A percentile compares a stretch with the other conserved stretches of the same genome.
Evolutionary conservation across 2,113 vertebrate genomes (phyloP).

Genomic region (Lepidothrix coronata): DNA sequence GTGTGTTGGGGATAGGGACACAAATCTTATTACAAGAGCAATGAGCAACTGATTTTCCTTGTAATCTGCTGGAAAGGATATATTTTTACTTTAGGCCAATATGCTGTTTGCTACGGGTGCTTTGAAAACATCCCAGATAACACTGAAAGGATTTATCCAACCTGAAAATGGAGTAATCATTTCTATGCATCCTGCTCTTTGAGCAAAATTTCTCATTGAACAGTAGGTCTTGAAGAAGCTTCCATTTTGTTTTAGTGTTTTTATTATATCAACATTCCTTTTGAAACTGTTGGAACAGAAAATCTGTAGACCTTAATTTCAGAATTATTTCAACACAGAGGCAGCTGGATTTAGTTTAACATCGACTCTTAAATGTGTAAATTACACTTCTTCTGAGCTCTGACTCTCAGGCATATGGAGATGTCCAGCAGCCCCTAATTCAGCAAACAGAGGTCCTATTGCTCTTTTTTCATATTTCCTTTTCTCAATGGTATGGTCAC

Average conservation of each 20-base stretch:
- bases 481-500: background rate
- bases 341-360: conserved; percentile 37
- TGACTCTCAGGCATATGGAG: background rate
- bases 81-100: background rate
- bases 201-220: background rate
- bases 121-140: background rate
- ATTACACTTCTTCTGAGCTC: background rate
- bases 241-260: background rate
- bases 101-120: background rate
- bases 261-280: background rate
- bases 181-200: background rate
- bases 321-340: background rate
- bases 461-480: background rate
- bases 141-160: background rate
- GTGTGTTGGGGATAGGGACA: background rate
- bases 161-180: background rate
- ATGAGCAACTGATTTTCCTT: background rate
- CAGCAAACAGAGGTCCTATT: background rate
- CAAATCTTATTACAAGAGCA: background rate
- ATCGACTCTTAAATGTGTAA: conserved; percentile 25
- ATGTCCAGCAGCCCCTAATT: background rate
- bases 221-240: background rate
- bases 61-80: background rate
- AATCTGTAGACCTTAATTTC: background rate
- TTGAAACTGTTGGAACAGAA: conserved; percentile 8